Percentiles rank a stretch among this genome's conserved stretches.
phyloP scores from a whole-genome alignment of 2,113 vertebrate species.

The Tapirus terrestris region DNA sequence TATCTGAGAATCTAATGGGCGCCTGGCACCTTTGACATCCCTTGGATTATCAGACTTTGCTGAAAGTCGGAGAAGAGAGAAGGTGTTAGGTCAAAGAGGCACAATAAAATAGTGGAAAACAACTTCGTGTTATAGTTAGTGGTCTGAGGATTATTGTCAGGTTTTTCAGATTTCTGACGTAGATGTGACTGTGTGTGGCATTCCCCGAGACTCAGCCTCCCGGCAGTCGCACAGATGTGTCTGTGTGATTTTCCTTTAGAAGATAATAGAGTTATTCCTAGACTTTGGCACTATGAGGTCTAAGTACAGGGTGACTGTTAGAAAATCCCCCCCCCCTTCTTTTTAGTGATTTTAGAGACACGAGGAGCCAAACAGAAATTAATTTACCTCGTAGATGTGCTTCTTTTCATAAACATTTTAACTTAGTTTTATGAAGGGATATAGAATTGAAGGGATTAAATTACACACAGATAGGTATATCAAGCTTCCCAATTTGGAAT shows the following conservation, averaged over 20 bases:
- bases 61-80: background rate
- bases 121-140: background rate
- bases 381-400: background rate
- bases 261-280: background rate
- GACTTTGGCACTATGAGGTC: background rate
- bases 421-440: background rate
- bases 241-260: background rate
- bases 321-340: no score
- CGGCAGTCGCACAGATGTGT: background rate
- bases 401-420: background rate
- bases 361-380: background rate
- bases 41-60: background rate
- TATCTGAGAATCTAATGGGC: background rate
- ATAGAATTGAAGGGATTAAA: background rate
- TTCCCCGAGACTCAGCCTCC: background rate
- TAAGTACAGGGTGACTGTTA: background rate
- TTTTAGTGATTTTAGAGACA: background rate
- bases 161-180: background rate
- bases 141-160: background rate
- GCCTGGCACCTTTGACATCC: background rate
- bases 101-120: background rate
- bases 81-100: background rate
- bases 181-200: background rate
- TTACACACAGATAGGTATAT: background rate
- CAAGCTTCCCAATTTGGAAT: background rate